Conservation (phyloP, 2,113 vertebrate species). For the Peromyscus polionotus region DNA sequence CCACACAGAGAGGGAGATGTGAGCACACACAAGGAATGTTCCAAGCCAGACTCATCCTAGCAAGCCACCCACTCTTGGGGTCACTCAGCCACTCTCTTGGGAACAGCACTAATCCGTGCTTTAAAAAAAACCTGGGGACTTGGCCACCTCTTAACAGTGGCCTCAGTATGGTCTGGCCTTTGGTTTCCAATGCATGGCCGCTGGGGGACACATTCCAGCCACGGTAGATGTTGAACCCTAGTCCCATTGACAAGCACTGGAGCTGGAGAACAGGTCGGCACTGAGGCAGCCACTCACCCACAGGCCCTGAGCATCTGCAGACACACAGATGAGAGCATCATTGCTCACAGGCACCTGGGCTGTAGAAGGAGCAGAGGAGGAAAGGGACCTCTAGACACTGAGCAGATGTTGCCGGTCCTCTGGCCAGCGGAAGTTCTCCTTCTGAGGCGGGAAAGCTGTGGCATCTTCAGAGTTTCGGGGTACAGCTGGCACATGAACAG, state of each 20-base stretch:
- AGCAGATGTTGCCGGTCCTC: neutral
- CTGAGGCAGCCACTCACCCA: neutral
- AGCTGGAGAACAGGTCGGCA: accelerated
- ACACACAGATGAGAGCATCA: neutral
- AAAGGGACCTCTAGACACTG: accelerated
- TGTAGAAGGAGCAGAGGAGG: accelerated
- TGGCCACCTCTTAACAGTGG: too few relatives aligned
- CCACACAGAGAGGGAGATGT: neutral
- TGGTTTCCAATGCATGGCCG: neutral
- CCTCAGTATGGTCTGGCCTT: neutral
- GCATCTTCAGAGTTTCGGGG: accelerated
- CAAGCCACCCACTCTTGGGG: accelerated
- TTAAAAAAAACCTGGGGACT: accelerated
- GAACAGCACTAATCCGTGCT: accelerated
- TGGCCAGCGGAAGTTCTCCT: accelerated
- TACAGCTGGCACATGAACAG: accelerated
- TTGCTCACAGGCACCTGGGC: accelerated
- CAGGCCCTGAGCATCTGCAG: neutral
- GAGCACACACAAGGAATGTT: accelerated
- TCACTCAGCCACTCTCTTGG: neutral
- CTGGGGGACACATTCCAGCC: neutral
- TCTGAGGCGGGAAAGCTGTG: accelerated
- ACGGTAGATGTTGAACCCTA: neutral
- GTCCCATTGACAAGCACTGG: too few relatives aligned
- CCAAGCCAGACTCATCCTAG: neutral